These are phyloP conservation scores for Sebastes paucispinis DNA, from an alignment of 2,797 vertebrate genomes.

Conservation along the genomic window DNA sequence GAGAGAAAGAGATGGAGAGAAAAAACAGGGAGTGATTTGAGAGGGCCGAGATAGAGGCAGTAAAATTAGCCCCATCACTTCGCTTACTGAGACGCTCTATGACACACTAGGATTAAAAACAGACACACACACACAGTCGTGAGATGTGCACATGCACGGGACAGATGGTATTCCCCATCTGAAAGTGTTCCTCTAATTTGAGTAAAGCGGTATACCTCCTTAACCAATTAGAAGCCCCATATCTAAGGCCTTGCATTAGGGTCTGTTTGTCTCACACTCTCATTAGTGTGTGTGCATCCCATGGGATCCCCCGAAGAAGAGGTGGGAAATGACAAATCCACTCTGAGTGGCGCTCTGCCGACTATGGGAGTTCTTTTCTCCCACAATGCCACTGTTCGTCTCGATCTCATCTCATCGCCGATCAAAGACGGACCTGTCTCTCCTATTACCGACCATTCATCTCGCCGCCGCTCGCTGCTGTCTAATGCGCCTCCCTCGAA, in stretches of 20 bases:
- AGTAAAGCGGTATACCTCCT: slow-evolving; percentile 74
- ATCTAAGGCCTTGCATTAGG: slow-evolving; percentile 40
- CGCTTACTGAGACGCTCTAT: slow-evolving; percentile 55
- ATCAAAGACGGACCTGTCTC: slow-evolving; percentile 55
- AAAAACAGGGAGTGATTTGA: slow-evolving; percentile 41
- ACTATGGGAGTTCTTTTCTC: slow-evolving; percentile 23
- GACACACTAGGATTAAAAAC: slow-evolving; percentile 64
- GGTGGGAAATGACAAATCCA: slow-evolving; percentile 53
- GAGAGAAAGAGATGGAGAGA: slow-evolving; percentile 12
- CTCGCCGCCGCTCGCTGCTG: slow-evolving; percentile 6
- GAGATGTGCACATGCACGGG: slow-evolving; percentile 24
- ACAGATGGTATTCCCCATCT: slow-evolving; percentile 71
- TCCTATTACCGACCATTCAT: slow-evolving; percentile 40
- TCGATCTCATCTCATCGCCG: slow-evolving; percentile 53
- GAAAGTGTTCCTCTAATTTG: slow-evolving; percentile 69
- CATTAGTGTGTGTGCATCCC: slow-evolving; percentile 30
- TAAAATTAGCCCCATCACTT: slow-evolving; percentile 76
- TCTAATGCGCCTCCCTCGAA: slow-evolving; percentile 33
- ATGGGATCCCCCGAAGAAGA: slow-evolving; percentile 32
- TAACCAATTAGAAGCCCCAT: slow-evolving; percentile 73
- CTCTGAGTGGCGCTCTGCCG: slow-evolving; percentile 19
- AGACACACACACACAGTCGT: slow-evolving; percentile 11
- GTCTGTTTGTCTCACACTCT: slow-evolving; percentile 24
- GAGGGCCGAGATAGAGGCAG: slow-evolving; percentile 58
- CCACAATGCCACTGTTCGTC: slow-evolving; percentile 53